Evolutionary conservation across 2,888 invertebrate genomes (phyloP), one percentile per base, ranked within the genome.

Genomic region (Pristionchus japonicus): DNA sequence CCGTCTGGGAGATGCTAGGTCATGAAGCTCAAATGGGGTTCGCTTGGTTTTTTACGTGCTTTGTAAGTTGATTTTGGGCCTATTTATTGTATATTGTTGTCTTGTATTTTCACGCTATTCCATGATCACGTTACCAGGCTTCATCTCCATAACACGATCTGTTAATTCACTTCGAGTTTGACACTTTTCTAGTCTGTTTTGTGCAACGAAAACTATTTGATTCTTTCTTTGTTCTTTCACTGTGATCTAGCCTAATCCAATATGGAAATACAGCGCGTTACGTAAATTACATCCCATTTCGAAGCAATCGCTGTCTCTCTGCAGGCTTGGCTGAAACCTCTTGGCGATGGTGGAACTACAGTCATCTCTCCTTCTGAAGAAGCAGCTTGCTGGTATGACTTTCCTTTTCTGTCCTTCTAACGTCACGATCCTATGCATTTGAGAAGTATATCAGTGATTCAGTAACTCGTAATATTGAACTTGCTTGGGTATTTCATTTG

Each of bases 301-400:
- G 23, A 20, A 17, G 20, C 4, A 20, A 20, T 7, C 20, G 20
- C 52, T 20, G 52, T 52, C 34, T 9, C 7, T 43, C 11, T 74
- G 17, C 80, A 80, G 80, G 37, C 80, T 80, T 80, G 80, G 80
- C 47, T 13, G 20, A 17, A 40, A 83, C 57, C 40, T 52, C 43
- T 11, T 37, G 9, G 49, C 17, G 2, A 87, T 87, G 87, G 87
- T 47, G 23, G 87, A 87, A 43, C 87, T 77, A 23, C 93, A 93
- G 88, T 92, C 93, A 13, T 89, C 93, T 17, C 90, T 93, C 31
- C 90, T 93, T 40, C 89, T 93, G 82, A 92, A 91, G 82, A 93
- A 92, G 86, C 93, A 93, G 88, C 89, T 93, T 15, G 91, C 91
- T 88, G 93, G 93, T 93, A 82, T 47, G 31, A 15, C 20, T 67